A percentile compares a stretch with the other conserved stretches of the same genome.
These are phyloP conservation scores for Taenioides sp. DNA, from an alignment of 2,797 vertebrate genomes.

Conservation along the genomic window DNA sequence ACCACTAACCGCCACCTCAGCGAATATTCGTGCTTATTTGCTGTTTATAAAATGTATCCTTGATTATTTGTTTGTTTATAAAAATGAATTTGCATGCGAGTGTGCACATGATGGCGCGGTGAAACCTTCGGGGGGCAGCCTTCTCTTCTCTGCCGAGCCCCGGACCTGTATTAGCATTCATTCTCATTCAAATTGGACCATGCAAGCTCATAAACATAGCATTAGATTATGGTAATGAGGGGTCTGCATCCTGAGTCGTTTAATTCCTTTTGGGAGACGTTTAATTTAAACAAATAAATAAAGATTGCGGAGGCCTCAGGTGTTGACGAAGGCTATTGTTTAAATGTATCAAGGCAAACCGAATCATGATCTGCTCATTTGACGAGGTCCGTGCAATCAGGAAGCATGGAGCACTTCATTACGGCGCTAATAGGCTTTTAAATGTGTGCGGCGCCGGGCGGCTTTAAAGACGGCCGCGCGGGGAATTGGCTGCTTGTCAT, in stretches of 20 bases:
- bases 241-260: slow-evolving; percentile 68
- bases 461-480: slow-evolving; percentile 51
- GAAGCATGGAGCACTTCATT: slow-evolving; percentile 75
- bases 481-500: slow-evolving; percentile 63
- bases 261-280: slow-evolving; percentile 80
- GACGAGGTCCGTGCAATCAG: slow-evolving; percentile 65
- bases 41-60: slow-evolving; percentile 24
- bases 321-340: slow-evolving; percentile 72
- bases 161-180: slow-evolving; percentile 62
- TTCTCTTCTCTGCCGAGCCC: slow-evolving; percentile 41
- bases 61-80: slow-evolving; percentile 30
- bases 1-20: slow-evolving; percentile 13
- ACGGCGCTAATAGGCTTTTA: slow-evolving; percentile 69
- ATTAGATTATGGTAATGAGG: slow-evolving; percentile 82
- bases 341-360: slow-evolving; percentile 68
- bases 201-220: slow-evolving; percentile 72
- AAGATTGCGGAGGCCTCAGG: slow-evolving; percentile 70
- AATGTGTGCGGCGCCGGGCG: slow-evolving; percentile 67
- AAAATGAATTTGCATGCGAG: slow-evolving; percentile 15
- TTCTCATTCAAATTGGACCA: slow-evolving; percentile 75
- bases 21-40: slow-evolving; percentile 19
- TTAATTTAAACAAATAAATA: slow-evolving; percentile 82
- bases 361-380: slow-evolving; percentile 72
- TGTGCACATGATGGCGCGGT: slow-evolving; percentile 27
- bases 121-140: slow-evolving; percentile 59